Evolutionary conservation across 2,888 invertebrate species (phyloP).

Genomic region (Pilophorus perplexus): DNA sequence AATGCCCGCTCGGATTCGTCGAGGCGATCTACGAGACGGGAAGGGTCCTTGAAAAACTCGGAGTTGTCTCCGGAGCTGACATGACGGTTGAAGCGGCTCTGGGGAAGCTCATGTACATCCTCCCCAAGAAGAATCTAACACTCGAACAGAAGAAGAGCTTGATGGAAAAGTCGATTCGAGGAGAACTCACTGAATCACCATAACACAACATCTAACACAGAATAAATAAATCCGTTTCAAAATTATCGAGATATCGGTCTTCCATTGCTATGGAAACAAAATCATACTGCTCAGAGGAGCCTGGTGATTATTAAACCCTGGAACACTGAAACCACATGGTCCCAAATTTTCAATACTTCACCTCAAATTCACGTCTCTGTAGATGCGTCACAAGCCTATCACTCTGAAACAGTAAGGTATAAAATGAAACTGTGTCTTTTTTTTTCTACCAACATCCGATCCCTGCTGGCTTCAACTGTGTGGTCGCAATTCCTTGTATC

Average conservation of each 20-base stretch:
- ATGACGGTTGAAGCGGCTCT: slow-evolving; percentile 23
- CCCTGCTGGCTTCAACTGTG: too few species aligned
- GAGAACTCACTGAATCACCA: slow-evolving; percentile 24
- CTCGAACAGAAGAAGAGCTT: slow-evolving; percentile 11
- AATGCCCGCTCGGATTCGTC: slow-evolving; percentile 10
- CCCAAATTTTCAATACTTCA: neutral
- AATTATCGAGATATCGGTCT: too few species aligned
- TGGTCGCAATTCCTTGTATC: too few species aligned
- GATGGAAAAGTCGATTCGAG: slow-evolving; percentile 8
- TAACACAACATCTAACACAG: too few species aligned
- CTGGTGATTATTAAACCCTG: too few species aligned
- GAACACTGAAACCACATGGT: neutral
- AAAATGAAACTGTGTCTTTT: too few species aligned
- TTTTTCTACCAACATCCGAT: too few species aligned
- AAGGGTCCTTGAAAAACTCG: neutral
- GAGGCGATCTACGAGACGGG: neutral
- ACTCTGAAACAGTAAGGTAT: too few species aligned
- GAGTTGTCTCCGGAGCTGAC: slow-evolving; percentile 10
- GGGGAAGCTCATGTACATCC: slow-evolving; percentile 27
- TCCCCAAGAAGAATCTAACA: slow-evolving; percentile 15
- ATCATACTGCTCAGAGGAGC: too few species aligned
- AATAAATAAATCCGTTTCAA: slow-evolving; percentile 10
- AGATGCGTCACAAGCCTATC: too few species aligned
- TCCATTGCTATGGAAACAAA: too few species aligned
- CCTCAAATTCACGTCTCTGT: neutral